Evolutionary conservation across 1,140 invertebrate genomes (phyloP).

Genomic region (Ruditapes philippinarum): DNA sequence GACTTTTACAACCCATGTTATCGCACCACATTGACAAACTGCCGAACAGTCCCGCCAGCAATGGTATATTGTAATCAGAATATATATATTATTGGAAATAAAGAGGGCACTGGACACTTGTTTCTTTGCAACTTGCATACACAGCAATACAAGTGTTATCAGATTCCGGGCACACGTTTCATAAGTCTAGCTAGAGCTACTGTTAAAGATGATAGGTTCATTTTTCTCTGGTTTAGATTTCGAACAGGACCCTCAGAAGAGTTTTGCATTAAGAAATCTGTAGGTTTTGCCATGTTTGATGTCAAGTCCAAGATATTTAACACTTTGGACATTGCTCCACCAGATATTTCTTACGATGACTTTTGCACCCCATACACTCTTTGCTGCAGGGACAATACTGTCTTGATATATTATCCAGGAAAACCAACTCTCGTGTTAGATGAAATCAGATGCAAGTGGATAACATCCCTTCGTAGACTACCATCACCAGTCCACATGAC

Average conservation of each 20-base stretch:
- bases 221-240: slow-evolving; percentile 84
- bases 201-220: slow-evolving; percentile 80
- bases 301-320: slow-evolving; percentile 81
- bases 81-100: slow-evolving; percentile 83
- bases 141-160: slow-evolving; percentile 83
- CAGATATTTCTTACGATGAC: slow-evolving; percentile 84
- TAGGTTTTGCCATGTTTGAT: slow-evolving; percentile 85
- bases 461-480: slow-evolving; percentile 78
- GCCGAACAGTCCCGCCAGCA: slow-evolving; percentile 82
- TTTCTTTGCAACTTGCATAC: slow-evolving; percentile 83
- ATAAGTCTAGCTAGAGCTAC: slow-evolving; percentile 82
- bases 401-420: slow-evolving; percentile 83
- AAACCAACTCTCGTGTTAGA: slow-evolving; percentile 82
- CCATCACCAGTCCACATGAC: slow-evolving; percentile 68
- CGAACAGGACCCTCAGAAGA: slow-evolving; percentile 85
- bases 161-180: slow-evolving; percentile 83
- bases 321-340: slow-evolving; percentile 80
- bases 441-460: slow-evolving; percentile 83
- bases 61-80: slow-evolving; percentile 82
- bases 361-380: slow-evolving; percentile 81
- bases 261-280: slow-evolving; percentile 84
- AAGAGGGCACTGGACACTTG: slow-evolving; percentile 83
- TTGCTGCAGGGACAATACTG: slow-evolving; percentile 81
- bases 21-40: slow-evolving; percentile 83
- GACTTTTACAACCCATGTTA: slow-evolving; percentile 84